Evolutionary conservation across 2,113 vertebrate species (phyloP).

Genomic region (Falco punctatus): DNA sequence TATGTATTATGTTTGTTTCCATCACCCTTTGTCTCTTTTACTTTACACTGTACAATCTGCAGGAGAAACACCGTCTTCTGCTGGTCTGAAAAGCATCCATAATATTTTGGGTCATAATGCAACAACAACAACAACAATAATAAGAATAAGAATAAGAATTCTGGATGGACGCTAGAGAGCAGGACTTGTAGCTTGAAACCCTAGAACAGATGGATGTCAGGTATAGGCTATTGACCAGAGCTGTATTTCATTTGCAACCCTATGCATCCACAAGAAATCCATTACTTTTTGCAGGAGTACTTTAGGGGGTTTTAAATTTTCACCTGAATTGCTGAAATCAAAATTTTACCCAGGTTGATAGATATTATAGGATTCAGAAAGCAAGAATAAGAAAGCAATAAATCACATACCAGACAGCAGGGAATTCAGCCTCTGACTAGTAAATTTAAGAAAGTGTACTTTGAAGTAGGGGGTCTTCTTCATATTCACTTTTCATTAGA

Average conservation of each 20-base stretch:
- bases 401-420: background rate
- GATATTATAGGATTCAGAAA: background rate
- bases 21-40: background rate
- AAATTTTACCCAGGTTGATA: background rate
- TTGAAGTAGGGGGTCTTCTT: background rate
- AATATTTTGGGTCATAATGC: background rate
- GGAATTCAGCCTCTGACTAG: background rate
- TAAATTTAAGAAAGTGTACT: background rate
- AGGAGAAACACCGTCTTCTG: background rate
- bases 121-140: background rate
- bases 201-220: background rate
- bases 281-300: background rate
- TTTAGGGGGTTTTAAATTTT: conserved; percentile 14
- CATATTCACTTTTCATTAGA: background rate
- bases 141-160: background rate
- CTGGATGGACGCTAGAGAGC: background rate
- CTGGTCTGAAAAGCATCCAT: background rate
- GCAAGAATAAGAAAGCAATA: background rate
- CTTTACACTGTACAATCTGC: background rate
- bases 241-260: background rate
- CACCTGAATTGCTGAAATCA: conserved; percentile 3
- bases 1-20: background rate
- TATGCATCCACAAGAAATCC: background rate
- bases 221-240: background rate
- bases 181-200: background rate